Conservation (phyloP, 2,113 vertebrate species). For the Chinchilla lanigera region DNA sequence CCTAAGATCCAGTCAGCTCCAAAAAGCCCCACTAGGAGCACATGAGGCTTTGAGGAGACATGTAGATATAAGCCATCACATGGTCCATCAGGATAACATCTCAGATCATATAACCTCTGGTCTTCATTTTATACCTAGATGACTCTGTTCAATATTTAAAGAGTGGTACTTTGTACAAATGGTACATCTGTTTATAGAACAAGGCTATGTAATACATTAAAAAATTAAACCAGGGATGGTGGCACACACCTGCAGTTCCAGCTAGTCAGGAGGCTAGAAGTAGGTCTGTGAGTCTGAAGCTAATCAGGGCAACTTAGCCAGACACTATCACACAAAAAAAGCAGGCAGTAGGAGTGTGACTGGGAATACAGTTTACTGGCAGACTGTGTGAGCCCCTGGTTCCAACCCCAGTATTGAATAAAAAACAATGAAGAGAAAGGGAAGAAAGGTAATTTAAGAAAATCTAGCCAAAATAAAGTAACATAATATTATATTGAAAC, state of each 20-base stretch:
- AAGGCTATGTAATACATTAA: slow-evolving; percentile 5
- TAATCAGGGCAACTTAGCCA: background rate
- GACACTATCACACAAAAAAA: background rate
- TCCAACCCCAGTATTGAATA: background rate
- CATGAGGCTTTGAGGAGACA: background rate
- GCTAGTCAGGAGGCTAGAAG: background rate
- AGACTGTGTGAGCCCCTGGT: background rate
- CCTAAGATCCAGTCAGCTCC: background rate
- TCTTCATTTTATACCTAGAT: slow-evolving; percentile 37
- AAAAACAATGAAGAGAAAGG: background rate
- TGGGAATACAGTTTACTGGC: background rate
- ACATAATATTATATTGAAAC: background rate
- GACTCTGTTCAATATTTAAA: background rate
- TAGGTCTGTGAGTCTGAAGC: background rate
- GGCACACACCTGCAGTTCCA: background rate
- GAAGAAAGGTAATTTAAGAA: slow-evolving; percentile 5
- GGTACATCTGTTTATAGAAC: background rate
- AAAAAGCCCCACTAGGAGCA: background rate
- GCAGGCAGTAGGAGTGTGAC: background rate
- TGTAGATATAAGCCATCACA: background rate
- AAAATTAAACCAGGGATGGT: background rate
- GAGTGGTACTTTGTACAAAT: background rate
- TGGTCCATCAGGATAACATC: background rate
- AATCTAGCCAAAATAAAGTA: slow-evolving; percentile 43
- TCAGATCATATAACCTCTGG: slow-evolving; percentile 2